Evolutionary conservation across 2,797 vertebrate genomes (phyloP).

Genomic region (Spheniscus humboldti): DNA sequence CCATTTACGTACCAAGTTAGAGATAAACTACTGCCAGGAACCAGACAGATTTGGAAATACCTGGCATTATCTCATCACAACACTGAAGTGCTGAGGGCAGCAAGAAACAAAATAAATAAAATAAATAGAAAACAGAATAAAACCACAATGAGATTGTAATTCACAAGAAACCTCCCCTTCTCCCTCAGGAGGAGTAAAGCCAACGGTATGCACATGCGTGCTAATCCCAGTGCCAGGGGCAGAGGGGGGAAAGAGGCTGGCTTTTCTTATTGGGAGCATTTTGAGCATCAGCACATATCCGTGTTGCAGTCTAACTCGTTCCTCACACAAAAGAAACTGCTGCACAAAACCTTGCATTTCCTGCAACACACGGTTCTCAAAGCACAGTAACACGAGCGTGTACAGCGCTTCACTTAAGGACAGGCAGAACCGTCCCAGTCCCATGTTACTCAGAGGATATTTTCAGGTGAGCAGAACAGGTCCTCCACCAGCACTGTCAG

Average conservation of each 20-base stretch:
- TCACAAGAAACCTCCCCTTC: neutral
- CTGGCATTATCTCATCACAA: neutral
- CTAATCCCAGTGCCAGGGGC: neutral
- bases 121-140: neutral
- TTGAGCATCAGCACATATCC: neutral
- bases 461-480: neutral
- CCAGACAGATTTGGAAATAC: neutral
- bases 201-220: fast-evolving
- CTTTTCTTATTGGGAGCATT: neutral
- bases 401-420: neutral
- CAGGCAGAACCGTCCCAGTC: neutral
- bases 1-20: fast-evolving
- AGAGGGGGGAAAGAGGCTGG: fast-evolving
- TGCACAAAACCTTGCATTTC: neutral
- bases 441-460: neutral
- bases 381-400: fast-evolving
- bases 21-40: neutral
- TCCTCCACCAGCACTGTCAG: neutral
- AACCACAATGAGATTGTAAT: neutral
- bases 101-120: neutral
- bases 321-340: neutral
- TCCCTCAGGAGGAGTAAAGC: neutral
- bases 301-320: fast-evolving
- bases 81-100: neutral
- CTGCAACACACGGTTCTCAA: fast-evolving